phyloP scores from a whole-genome alignment of 2,797 vertebrate species.

The Chrysolophus pictus region DNA sequence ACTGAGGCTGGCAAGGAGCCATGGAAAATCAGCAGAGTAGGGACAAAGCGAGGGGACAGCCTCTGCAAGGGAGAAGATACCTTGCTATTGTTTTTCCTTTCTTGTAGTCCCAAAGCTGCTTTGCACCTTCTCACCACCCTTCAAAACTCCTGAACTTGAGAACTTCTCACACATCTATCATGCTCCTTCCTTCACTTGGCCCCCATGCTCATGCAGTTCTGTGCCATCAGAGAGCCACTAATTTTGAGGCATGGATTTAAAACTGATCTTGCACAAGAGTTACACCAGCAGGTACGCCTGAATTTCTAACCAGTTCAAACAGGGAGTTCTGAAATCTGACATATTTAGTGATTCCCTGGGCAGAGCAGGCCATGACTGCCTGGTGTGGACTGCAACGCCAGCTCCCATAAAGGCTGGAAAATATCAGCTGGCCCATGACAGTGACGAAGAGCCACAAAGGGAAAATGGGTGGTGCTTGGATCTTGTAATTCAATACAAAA shows the following conservation, averaged over 20 bases:
- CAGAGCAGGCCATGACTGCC: neutral
- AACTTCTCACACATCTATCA: neutral
- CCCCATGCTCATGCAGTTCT: neutral
- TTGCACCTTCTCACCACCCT: neutral
- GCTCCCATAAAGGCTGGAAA: neutral
- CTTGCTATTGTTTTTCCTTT: neutral
- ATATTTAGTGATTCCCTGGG: slow-evolving; percentile 7
- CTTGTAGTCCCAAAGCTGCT: neutral
- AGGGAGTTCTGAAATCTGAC: neutral
- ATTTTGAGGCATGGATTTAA: neutral
- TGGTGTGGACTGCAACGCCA: neutral
- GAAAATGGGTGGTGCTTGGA: slow-evolving; percentile 16
- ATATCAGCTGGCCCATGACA: slow-evolving; percentile 21
- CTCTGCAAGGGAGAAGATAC: neutral
- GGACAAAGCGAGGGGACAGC: neutral
- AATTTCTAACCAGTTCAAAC: neutral
- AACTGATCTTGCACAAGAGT: neutral
- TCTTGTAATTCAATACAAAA: slow-evolving; percentile 24
- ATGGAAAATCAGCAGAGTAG: neutral
- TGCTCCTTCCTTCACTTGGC: neutral
- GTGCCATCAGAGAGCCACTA: neutral
- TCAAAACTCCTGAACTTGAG: neutral
- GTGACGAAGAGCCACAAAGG: slow-evolving; percentile 1
- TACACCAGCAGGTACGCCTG: neutral
- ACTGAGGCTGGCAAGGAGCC: neutral